Percentiles rank a stretch among this genome's conserved stretches.
phyloP scores from a whole-genome alignment of 2,797 vertebrate genomes.

The Syngnathus rostellatus region DNA sequence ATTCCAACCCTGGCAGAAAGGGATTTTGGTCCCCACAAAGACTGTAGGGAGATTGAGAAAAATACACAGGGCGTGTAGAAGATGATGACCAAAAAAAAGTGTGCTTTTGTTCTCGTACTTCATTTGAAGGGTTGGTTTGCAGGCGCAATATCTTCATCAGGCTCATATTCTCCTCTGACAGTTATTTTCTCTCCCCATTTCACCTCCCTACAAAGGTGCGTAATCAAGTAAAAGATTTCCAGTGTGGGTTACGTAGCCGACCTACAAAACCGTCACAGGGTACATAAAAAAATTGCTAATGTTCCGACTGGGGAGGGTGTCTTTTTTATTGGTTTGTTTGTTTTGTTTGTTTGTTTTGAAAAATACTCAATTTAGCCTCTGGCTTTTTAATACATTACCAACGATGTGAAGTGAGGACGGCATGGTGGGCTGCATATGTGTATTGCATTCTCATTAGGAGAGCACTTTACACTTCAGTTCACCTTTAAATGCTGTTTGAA shows the following conservation, averaged over 20 bases:
- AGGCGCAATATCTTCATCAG: neutral
- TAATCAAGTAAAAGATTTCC: conserved; percentile 33
- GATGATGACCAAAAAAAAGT: conserved; percentile 26
- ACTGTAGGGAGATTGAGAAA: conserved; percentile 16
- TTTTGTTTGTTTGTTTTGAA: neutral
- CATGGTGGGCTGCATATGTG: neutral
- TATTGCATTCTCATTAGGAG: neutral
- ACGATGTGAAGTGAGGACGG: neutral
- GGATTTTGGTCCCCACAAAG: conserved; percentile 31
- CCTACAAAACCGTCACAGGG: conserved; percentile 1
- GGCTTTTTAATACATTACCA: neutral
- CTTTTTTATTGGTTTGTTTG: no score
- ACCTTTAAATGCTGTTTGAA: neutral
- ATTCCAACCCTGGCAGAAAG: conserved; percentile 37
- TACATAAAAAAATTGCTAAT: neutral
- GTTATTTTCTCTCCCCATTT: conserved; percentile 9
- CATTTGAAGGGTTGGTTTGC: conserved; percentile 5
- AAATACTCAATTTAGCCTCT: neutral
- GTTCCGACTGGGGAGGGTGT: neutral
- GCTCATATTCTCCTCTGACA: conserved; percentile 19
- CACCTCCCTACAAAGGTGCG: conserved; percentile 10
- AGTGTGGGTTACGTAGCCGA: conserved; percentile 8
- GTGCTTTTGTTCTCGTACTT: conserved; percentile 24
- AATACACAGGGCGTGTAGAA: conserved; percentile 25
- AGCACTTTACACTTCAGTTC: conserved; percentile 1